Evolutionary conservation across 2,797 vertebrate genomes (phyloP).

Genomic region (Sebastolobus altivelis): DNA sequence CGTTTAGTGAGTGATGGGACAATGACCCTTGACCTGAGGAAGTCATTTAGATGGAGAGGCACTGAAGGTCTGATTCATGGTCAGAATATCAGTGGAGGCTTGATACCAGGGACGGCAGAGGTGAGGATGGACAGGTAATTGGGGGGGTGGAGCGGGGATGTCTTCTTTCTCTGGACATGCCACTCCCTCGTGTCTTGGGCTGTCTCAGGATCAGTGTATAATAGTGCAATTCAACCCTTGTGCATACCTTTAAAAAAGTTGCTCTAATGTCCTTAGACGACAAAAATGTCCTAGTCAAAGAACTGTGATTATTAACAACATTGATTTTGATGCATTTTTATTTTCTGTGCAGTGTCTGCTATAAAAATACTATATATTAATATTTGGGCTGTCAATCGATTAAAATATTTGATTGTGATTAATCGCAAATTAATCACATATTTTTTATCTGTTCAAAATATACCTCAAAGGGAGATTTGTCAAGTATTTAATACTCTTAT

Average conservation of each 20-base stretch:
- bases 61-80: constrained; percentile 82
- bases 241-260: not conserved
- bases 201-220: constrained; percentile 11
- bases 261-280: not conserved
- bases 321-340: not conserved
- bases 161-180: constrained; percentile 41
- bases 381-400: too few relatives aligned
- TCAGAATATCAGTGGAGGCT: constrained; percentile 64
- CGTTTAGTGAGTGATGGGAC: constrained; percentile 84
- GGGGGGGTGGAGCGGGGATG: constrained; percentile 50
- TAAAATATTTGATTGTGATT: too few relatives aligned
- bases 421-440: too few relatives aligned
- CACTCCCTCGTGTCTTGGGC: constrained; percentile 29
- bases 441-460: too few relatives aligned
- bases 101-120: constrained; percentile 58
- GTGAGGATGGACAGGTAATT: constrained; percentile 75
- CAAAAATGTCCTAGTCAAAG: not conserved
- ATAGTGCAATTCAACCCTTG: not conserved
- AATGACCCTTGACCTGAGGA: constrained; percentile 87
- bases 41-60: constrained; percentile 81
- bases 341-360: too few relatives aligned
- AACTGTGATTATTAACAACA: not conserved
- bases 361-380: too few relatives aligned
- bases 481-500: too few relatives aligned
- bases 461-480: too few relatives aligned